A percentile compares a stretch with the other conserved stretches of the same genome.
Conservation (phyloP, 2,113 vertebrate genomes). For the Sinocyclocheilus rhinocerous region DNA sequence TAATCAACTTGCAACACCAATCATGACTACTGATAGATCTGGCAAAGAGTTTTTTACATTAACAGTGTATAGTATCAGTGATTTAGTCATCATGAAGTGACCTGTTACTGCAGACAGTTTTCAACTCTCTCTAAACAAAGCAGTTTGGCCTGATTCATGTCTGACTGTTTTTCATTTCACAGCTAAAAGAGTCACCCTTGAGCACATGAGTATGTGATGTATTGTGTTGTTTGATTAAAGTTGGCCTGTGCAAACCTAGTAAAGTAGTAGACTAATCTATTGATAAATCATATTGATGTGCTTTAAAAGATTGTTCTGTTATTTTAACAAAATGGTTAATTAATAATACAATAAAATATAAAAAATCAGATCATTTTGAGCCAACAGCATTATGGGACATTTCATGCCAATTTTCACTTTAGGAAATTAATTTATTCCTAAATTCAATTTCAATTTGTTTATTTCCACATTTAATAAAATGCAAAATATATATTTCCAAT, state of each 20-base stretch:
- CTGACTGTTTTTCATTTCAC: conserved; percentile 4
- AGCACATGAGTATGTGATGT: conserved; percentile 11
- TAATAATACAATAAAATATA: not conserved
- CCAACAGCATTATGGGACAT: not conserved
- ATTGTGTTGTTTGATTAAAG: conserved; percentile 20
- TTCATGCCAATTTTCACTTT: not conserved
- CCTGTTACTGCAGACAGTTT: not conserved
- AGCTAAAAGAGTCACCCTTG: conserved; percentile 1
- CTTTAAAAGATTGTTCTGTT: not conserved
- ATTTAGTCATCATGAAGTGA: not conserved
- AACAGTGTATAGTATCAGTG: not conserved
- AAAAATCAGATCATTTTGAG: not conserved
- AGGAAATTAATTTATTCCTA: not conserved
- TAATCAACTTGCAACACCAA: not conserved
- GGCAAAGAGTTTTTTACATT: not conserved
- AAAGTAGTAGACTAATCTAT: not conserved
- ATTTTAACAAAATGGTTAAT: too few relatives aligned
- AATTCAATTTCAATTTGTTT: not conserved
- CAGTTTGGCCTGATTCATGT: not conserved
- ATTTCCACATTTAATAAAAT: too few relatives aligned
- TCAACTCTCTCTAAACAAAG: not conserved
- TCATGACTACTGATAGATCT: not conserved
- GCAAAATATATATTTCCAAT: not conserved
- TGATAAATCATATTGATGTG: not conserved
- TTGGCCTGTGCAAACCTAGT: not conserved